phyloP scores from a whole-genome alignment of 2,888 invertebrate genomes.

The Parelbella ahira region DNA sequence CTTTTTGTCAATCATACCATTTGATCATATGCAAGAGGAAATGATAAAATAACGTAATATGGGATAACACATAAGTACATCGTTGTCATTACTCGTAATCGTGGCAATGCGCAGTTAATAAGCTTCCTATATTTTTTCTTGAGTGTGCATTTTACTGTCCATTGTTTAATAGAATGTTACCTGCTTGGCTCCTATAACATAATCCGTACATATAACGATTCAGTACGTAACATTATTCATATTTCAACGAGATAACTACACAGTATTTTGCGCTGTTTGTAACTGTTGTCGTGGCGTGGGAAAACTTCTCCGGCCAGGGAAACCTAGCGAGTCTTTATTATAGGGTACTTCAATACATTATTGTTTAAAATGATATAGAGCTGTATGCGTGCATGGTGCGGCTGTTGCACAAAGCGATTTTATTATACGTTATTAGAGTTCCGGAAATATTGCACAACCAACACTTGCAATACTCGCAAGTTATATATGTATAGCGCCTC shows the following conservation, averaged over 20 bases:
- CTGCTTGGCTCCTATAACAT: constrained; percentile 33
- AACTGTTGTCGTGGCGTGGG: constrained; percentile 39
- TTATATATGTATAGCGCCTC: background rate
- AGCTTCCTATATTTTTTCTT: too few species aligned
- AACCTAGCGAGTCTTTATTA: constrained; percentile 29
- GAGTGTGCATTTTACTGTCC: too few species aligned
- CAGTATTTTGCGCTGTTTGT: constrained; percentile 28
- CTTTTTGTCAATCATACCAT: too few species aligned
- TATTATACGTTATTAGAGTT: constrained; percentile 23
- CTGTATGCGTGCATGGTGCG: constrained; percentile 11
- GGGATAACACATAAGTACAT: too few species aligned
- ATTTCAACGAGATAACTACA: constrained; percentile 36
- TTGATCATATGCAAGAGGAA: too few species aligned
- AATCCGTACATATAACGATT: constrained; percentile 40
- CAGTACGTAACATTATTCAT: constrained; percentile 38
- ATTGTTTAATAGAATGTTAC: too few species aligned
- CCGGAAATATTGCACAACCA: constrained; percentile 8
- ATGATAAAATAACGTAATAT: too few species aligned
- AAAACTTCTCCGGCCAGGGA: constrained; percentile 33
- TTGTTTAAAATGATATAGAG: constrained; percentile 31
- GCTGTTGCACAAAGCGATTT: constrained; percentile 21
- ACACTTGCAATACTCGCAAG: too few species aligned
- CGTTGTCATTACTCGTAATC: too few species aligned
- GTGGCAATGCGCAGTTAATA: too few species aligned
- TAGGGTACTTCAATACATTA: constrained; percentile 30